Conservation (phyloP, 2,888 invertebrate species). For the Stenotaenia linearis region DNA sequence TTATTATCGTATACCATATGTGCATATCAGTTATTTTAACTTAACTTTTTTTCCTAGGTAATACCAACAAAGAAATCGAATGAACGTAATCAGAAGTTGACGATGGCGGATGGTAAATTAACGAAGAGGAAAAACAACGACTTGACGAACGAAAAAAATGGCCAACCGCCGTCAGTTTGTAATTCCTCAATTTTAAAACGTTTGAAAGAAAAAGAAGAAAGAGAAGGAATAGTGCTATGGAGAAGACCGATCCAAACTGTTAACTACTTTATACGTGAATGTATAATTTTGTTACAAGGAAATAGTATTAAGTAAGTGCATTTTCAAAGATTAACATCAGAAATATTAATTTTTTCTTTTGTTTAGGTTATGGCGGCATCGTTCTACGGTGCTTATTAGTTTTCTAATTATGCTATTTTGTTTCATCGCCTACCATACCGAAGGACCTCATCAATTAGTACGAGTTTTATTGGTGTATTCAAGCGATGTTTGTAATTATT, state of each 20-base stretch:
- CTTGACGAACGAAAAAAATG: neutral
- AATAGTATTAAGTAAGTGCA: slow-evolving; percentile 56
- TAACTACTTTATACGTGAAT: slow-evolving; percentile 72
- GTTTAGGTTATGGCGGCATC: slow-evolving; percentile 57
- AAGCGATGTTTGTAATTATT: too few relatives aligned
- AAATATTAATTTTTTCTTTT: slow-evolving; percentile 40
- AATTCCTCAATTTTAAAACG: slow-evolving; percentile 9
- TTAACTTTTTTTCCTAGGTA: neutral
- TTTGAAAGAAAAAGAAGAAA: slow-evolving; percentile 50
- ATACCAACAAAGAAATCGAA: neutral
- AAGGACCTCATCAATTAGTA: slow-evolving; percentile 38
- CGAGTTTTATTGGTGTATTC: too few relatives aligned
- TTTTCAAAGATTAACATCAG: slow-evolving; percentile 41
- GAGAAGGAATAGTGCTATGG: slow-evolving; percentile 69
- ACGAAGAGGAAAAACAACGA: slow-evolving; percentile 6
- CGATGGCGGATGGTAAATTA: slow-evolving; percentile 19
- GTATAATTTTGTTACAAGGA: slow-evolving; percentile 58
- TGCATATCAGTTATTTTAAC: neutral
- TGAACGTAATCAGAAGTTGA: neutral
- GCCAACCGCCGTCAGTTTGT: neutral
- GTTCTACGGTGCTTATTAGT: neutral
- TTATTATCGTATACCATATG: too few relatives aligned
- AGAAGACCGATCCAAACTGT: slow-evolving; percentile 69
- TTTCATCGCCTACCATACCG: slow-evolving; percentile 30
- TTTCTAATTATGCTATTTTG: neutral